A percentile compares a stretch with the other conserved stretches of the same genome.
phyloP scores from a whole-genome alignment of 1,140 invertebrate genomes.

The Drosophila cardini region DNA sequence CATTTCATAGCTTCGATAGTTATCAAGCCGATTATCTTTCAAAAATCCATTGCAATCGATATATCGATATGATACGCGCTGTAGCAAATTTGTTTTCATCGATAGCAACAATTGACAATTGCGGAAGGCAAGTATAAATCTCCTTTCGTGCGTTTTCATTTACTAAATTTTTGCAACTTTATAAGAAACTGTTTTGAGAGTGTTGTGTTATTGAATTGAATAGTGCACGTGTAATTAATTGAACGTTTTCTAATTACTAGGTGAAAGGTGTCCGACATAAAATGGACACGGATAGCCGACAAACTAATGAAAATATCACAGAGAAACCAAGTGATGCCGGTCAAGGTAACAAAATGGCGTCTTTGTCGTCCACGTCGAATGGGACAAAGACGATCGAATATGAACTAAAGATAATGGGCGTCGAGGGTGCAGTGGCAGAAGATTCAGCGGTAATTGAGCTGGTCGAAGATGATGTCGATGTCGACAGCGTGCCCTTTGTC shows the following conservation, averaged over 20 bases:
- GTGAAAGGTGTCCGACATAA: neutral
- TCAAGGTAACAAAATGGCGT: constrained; percentile 68
- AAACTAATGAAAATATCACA: neutral
- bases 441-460: constrained; percentile 44
- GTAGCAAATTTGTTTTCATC: too few species aligned
- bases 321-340: constrained; percentile 1
- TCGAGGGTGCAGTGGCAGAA: constrained; percentile 47
- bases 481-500: constrained; percentile 1
- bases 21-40: too few species aligned
- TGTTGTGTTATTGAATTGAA: neutral
- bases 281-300: neutral
- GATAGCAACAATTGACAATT: too few species aligned
- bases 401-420: constrained; percentile 70
- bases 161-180: neutral
- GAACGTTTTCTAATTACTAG: neutral
- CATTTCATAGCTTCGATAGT: too few species aligned
- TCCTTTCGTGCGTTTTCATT: too few species aligned
- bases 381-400: constrained; percentile 12
- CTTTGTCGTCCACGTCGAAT: constrained; percentile 26
- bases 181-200: too few species aligned
- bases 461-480: constrained; percentile 52
- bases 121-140: too few species aligned
- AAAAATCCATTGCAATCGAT: too few species aligned
- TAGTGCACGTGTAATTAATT: neutral
- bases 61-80: too few species aligned